These are phyloP conservation scores for Anolis apletophallus DNA, from an alignment of 2,797 vertebrate species.

Conservation along the genomic window DNA sequence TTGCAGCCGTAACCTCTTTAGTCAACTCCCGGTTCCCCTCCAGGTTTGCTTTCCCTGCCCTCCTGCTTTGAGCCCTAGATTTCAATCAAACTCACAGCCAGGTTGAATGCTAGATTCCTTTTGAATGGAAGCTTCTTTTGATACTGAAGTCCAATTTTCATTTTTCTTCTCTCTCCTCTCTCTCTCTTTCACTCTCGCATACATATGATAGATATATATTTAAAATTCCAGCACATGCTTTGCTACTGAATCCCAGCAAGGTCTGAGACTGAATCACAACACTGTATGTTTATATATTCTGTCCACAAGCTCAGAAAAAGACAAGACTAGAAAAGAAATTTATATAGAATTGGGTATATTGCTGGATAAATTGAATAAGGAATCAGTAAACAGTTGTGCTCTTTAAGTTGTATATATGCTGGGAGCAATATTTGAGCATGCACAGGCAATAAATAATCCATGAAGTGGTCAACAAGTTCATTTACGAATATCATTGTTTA, in stretches of 20 bases:
- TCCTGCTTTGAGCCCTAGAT: neutral
- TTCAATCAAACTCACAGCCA: neutral
- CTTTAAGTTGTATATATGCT: neutral
- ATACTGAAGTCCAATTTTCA: neutral
- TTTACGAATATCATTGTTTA: neutral
- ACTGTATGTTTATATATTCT: conserved; percentile 19
- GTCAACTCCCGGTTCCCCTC: neutral
- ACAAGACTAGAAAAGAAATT: neutral
- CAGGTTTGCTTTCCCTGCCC: neutral
- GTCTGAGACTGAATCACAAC: rapidly evolving
- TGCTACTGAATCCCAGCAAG: conserved; percentile 28
- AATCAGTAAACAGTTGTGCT: neutral
- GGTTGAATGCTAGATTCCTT: neutral
- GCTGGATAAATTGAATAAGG: conserved; percentile 27
- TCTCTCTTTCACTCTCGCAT: rapidly evolving
- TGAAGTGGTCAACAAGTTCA: neutral
- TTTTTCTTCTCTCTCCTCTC: neutral
- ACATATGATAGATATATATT: neutral
- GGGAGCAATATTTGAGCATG: conserved; percentile 4
- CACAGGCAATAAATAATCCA: conserved; percentile 5
- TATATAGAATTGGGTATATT: rapidly evolving
- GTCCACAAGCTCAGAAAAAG: neutral
- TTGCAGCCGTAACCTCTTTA: neutral
- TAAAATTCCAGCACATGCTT: neutral
- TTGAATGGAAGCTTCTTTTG: neutral